Conservation (phyloP, 37 sponge, comb jelly and placozoan species). For the Cliona cf. orientalis region DNA sequence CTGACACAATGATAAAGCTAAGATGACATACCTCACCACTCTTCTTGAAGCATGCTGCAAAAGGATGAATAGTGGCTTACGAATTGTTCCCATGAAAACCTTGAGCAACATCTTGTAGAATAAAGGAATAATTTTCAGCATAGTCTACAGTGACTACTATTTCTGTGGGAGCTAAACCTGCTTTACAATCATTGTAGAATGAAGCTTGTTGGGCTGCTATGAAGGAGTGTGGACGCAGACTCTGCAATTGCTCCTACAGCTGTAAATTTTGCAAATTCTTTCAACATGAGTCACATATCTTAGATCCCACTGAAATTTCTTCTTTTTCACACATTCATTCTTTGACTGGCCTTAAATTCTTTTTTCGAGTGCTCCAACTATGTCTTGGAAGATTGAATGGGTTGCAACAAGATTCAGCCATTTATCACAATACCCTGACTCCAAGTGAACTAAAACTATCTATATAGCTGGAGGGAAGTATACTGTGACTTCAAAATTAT, state of each 20-base stretch:
- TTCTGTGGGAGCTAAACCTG: slow-evolving; percentile 11
- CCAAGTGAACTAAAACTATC: no score
- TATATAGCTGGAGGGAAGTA: no score
- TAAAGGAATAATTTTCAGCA: slow-evolving; percentile 63
- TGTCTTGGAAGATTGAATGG: slow-evolving; percentile 14
- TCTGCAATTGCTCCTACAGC: neutral
- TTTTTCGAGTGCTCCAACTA: neutral
- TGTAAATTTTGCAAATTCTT: slow-evolving; percentile 4
- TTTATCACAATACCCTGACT: no score
- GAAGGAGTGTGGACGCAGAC: slow-evolving; percentile 31
- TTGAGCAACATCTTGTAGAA: slow-evolving; percentile 60
- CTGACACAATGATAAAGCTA: slow-evolving; percentile 44
- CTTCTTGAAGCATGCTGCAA: slow-evolving; percentile 43
- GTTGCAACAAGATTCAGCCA: slow-evolving; percentile 14
- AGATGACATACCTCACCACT: slow-evolving; percentile 22
- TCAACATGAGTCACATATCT: slow-evolving; percentile 19
- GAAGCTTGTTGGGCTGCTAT: slow-evolving; percentile 40
- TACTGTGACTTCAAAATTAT: no score
- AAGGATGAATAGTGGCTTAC: slow-evolving; percentile 66
- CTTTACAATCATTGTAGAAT: slow-evolving; percentile 25
- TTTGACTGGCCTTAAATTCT: slow-evolving; percentile 4
- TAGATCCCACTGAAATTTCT: no score
- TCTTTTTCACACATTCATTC: neutral
- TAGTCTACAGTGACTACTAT: slow-evolving; percentile 45
- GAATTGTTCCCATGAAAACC: slow-evolving; percentile 73